Conservation (phyloP, 2,888 invertebrate genomes). For the Trichopoda pennipes region DNA sequence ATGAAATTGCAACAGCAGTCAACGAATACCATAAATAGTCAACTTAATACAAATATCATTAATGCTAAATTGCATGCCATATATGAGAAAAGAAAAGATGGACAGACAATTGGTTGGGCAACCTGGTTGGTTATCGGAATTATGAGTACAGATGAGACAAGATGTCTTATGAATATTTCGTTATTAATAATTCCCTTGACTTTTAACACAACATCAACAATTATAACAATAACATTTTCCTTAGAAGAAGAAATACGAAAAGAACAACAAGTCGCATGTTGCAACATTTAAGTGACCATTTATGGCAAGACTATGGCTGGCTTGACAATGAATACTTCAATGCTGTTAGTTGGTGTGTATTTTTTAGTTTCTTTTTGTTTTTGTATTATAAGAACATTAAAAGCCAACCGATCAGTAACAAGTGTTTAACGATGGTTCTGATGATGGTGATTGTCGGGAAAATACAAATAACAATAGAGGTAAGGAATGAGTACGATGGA, state of each 20-base stretch:
- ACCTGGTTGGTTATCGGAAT: constrained; percentile 44
- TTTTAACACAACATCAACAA: constrained; percentile 57
- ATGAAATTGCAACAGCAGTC: neutral
- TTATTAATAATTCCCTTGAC: constrained; percentile 58
- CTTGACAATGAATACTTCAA: constrained; percentile 56
- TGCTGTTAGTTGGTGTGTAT: neutral
- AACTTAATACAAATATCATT: constrained; percentile 67
- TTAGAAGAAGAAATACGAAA: neutral
- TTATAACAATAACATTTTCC: constrained; percentile 30
- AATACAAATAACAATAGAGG: constrained; percentile 3
- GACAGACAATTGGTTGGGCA: constrained; percentile 37
- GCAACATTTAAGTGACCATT: constrained; percentile 59
- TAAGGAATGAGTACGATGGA: constrained; percentile 43
- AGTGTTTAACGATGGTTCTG: constrained; percentile 57
- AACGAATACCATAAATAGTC: constrained; percentile 58
- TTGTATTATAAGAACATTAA: constrained; percentile 28
- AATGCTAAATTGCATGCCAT: constrained; percentile 58
- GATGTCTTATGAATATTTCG: constrained; percentile 43
- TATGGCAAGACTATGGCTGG: constrained; percentile 52
- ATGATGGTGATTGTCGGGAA: constrained; percentile 36
- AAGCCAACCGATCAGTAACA: constrained; percentile 36
- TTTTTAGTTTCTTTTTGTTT: too few species aligned
- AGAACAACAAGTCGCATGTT: constrained; percentile 52
- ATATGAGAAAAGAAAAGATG: constrained; percentile 34
- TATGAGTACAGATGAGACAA: constrained; percentile 27